Conservation (phyloP, 2,888 invertebrate species). For the Macaria notata region DNA sequence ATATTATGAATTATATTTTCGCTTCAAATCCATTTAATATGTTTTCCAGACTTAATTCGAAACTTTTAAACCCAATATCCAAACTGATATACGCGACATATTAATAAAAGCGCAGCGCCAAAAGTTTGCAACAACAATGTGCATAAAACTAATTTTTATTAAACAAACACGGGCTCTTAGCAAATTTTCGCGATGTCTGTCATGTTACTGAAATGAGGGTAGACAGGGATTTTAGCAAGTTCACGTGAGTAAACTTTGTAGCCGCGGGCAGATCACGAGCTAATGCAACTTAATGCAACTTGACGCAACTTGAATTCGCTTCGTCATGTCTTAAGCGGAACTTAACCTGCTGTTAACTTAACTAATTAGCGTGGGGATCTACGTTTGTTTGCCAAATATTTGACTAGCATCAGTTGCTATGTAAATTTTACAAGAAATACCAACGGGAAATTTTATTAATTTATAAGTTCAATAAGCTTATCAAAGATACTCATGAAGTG, state of each 20-base stretch:
- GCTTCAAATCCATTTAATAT: too few species aligned
- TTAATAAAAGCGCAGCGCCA: conserved; percentile 16
- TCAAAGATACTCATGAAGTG: too few species aligned
- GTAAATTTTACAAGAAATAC: too few species aligned
- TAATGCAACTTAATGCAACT: conserved; percentile 54
- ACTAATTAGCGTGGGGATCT: conserved; percentile 53
- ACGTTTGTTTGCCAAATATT: conserved; percentile 46
- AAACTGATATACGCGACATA: too few species aligned
- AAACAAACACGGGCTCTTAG: conserved; percentile 24
- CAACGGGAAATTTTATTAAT: too few species aligned
- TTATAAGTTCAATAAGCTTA: too few species aligned
- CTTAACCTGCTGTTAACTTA: conserved; percentile 49
- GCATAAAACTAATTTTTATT: conserved; percentile 32
- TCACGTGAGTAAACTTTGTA: conserved; percentile 39
- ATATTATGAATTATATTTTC: too few species aligned
- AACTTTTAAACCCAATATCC: too few species aligned
- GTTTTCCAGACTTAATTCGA: too few species aligned
- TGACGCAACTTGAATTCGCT: conserved; percentile 51
- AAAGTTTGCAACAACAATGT: conserved; percentile 16
- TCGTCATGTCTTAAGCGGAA: conserved; percentile 52
- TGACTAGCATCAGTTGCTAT: background rate
- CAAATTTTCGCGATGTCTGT: conserved; percentile 23
- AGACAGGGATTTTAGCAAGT: conserved; percentile 27
- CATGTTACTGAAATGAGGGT: conserved; percentile 28
- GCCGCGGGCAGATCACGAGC: conserved; percentile 53